These are phyloP conservation scores for Seriola rivoliana DNA, from an alignment of 2,113 vertebrate species.

Conservation along the genomic window DNA sequence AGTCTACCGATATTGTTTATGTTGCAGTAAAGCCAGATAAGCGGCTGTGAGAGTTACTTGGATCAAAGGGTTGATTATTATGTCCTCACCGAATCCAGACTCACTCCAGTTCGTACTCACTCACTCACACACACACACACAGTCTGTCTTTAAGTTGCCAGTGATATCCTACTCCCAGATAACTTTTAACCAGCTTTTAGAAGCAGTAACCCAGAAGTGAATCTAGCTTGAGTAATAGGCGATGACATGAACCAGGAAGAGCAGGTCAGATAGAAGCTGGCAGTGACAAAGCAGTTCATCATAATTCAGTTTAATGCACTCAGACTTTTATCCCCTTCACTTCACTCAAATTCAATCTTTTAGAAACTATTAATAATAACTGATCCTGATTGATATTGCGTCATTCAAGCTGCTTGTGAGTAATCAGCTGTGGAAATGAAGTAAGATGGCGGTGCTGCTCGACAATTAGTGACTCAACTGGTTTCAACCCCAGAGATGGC, in stretches of 20 bases:
- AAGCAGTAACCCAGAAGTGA: not conserved
- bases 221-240: not conserved
- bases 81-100: not conserved
- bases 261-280: not conserved
- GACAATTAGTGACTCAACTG: constrained; percentile 7
- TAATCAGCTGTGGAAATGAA: constrained; percentile 26
- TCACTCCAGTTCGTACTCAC: no score
- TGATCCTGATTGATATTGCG: not conserved
- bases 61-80: not conserved
- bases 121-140: not conserved
- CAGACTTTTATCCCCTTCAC: constrained; percentile 12
- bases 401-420: not conserved
- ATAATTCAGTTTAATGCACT: constrained; percentile 12
- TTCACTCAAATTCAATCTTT: constrained; percentile 6
- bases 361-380: constrained; percentile 16
- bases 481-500: not conserved
- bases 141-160: not conserved
- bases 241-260: constrained; percentile 11
- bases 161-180: not conserved
- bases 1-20: not conserved
- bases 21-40: not conserved
- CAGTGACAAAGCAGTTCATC: constrained; percentile 30
- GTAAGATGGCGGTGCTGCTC: not conserved
- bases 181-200: not conserved
- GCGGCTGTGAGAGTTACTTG: not conserved